A percentile compares a stretch with the other conserved stretches of the same genome.
These are phyloP conservation scores for Drosophila ficusphila DNA, from an alignment of 1,140 invertebrate genomes.

Conservation along the genomic window DNA sequence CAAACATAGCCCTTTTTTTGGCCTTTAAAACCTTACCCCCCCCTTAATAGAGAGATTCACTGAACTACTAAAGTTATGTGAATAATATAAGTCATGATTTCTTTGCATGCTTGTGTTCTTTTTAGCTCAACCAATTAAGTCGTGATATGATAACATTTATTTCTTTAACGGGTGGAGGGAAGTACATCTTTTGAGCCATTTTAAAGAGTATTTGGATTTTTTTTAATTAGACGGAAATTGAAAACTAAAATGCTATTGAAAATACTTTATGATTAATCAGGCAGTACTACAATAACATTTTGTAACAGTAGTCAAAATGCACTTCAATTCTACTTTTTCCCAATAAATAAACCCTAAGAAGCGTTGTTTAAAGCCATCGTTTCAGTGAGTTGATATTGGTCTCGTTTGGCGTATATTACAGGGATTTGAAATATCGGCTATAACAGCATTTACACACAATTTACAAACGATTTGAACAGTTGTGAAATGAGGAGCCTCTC, in stretches of 20 bases:
- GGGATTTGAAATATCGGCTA: constrained; percentile 25
- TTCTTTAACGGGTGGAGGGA: neutral
- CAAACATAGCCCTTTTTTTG: too few relatives aligned
- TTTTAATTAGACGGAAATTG: neutral
- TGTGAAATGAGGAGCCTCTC: constrained; percentile 1
- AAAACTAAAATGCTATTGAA: neutral
- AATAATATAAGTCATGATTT: too few relatives aligned
- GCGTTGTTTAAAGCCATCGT: neutral
- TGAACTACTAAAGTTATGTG: too few relatives aligned
- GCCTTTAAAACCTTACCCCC: too few relatives aligned
- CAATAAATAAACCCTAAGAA: neutral
- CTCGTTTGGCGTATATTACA: constrained; percentile 11
- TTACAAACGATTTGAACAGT: constrained; percentile 21
- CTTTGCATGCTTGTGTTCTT: too few relatives aligned
- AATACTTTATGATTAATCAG: neutral
- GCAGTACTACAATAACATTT: neutral
- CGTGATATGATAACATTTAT: too few relatives aligned
- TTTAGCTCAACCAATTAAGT: too few relatives aligned
- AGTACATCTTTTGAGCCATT: neutral
- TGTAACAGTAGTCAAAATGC: neutral
- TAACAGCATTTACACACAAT: constrained; percentile 25
- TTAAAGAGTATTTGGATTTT: neutral
- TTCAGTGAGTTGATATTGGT: constrained; percentile 1
- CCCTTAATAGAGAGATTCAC: too few relatives aligned
- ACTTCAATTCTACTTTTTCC: neutral